phyloP scores from a whole-genome alignment of 2,888 invertebrate species.

The Drosophila formosana region DNA sequence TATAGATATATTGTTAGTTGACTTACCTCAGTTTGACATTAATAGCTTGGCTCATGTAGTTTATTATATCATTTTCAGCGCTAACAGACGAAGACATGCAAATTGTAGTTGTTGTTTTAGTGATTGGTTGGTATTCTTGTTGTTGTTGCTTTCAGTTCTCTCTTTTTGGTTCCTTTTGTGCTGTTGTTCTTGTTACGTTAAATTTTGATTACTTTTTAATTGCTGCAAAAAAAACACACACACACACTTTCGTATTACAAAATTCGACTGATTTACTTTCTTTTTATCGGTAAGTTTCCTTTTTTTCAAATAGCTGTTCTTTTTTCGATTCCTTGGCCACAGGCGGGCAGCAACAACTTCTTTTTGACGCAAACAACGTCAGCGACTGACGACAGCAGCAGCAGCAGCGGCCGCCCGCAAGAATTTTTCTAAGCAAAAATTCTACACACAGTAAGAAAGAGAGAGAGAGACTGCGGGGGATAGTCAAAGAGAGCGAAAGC shows the following conservation, averaged over 20 bases:
- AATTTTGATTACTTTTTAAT: constrained; percentile 16
- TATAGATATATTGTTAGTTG: constrained; percentile 7
- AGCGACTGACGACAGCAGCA: constrained; percentile 73
- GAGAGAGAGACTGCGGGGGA: constrained; percentile 1
- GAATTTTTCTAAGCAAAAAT: constrained; percentile 33
- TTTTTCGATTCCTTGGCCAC: constrained; percentile 9
- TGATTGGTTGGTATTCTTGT: constrained; percentile 11
- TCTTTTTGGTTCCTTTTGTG: background rate
- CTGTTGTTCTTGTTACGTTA: background rate
- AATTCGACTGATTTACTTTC: background rate
- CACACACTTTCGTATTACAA: background rate
- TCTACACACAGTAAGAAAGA: background rate
- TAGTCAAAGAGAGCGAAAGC: constrained; percentile 12
- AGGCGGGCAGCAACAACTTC: constrained; percentile 58
- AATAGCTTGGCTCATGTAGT: constrained; percentile 80
- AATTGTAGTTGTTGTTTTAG: constrained; percentile 48
- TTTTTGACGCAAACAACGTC: constrained; percentile 69
- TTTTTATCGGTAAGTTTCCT: background rate
- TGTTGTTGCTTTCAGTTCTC: constrained; percentile 5
- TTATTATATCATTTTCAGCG: constrained; percentile 80
- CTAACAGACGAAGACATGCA: constrained; percentile 81
- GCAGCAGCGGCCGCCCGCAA: constrained; percentile 41
- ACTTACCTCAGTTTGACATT: constrained; percentile 83
- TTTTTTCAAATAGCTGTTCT: constrained; percentile 3
- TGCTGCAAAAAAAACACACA: constrained; percentile 40